Percentiles rank a stretch among this genome's conserved stretches.
Evolutionary conservation across 2,797 vertebrate genomes (phyloP).

Genomic region (Sitta carolinensis): DNA sequence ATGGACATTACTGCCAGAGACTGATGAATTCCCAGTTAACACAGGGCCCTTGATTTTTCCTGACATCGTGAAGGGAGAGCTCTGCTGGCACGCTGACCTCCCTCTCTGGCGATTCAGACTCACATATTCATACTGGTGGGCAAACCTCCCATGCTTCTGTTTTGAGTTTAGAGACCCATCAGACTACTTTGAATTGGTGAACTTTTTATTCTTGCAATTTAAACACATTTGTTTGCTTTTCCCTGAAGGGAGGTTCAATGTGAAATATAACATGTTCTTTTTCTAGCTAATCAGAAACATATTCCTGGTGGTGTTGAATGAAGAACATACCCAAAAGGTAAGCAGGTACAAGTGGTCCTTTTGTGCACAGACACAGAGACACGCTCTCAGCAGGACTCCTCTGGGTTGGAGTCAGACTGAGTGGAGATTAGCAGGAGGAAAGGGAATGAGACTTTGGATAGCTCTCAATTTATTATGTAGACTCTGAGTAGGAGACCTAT

Average conservation of each 20-base stretch:
- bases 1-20: background rate
- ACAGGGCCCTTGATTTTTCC: background rate
- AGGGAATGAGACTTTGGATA: background rate
- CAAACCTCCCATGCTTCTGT: conserved; percentile 43
- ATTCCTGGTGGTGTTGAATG: background rate
- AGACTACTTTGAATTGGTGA: conserved; percentile 17
- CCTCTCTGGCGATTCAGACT: background rate
- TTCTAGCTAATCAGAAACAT: conserved; percentile 22
- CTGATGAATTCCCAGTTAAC: background rate
- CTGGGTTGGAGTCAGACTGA: background rate
- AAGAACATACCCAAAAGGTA: background rate
- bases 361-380: background rate
- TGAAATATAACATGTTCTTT: conserved; percentile 13
- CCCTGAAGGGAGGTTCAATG: conserved; percentile 15
- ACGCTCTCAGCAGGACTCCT: background rate
- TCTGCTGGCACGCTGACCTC: background rate
- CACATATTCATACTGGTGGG: background rate
- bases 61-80: background rate
- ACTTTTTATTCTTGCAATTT: conserved; percentile 20
- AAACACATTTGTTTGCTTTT: conserved; percentile 14
- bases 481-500: background rate
- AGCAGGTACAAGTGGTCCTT: conserved; percentile 5
- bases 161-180: conserved; percentile 35
- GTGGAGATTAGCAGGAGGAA: background rate
- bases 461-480: background rate